Base-by-base conservation (phyloP, 2,113 vertebrate genomes). In the Thomomys bottae region DNA sequence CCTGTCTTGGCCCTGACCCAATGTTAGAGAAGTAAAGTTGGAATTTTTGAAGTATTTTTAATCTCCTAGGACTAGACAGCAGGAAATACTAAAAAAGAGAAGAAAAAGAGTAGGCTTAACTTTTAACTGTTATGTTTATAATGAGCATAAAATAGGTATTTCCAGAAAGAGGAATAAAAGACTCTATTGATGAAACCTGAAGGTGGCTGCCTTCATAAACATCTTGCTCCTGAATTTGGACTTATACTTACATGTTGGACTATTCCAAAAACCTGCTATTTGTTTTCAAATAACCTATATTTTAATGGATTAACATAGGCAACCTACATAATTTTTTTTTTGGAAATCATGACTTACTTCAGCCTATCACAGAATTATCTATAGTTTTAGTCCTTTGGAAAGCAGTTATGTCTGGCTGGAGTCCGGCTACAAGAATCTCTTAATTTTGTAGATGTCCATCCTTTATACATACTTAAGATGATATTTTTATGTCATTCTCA, bases 381-480 rank as follows among this genome's bases (percentile, higher is more conserved):
- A 40, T 68, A 49, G 72, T 80, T 94, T 89, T 64, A 92, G 84
- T 84, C 20, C 64, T 64, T 5, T 73, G 78, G 80, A 92, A 91
- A 91, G 34, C 57, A 84, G 88, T 92, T 86, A 89, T 87, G 68
- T 84, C 38, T 77, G 7, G 83, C 64, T 91, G 88, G 49, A 66
- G 32, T 83, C 10, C 70, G 49, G 36, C 40, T 71, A 67, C 57
- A 30, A 90, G 20, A 42, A 84, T 36, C 36, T 88, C 42, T 11
- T 86, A 87, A 86, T 90, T 84, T 59, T 91, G 40, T 73, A 84
- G 11, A 4, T 86, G 28, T 87, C 32, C 77, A 66, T 68, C 18
- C 94, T 94, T 90, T 66, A 91, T 24, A 76, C 42, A 54, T n/a
- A 40, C 79, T 95, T 71, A 88, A 34, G 92, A 88, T 86, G 45